Evolutionary conservation across 2,888 invertebrate genomes (phyloP).

Genomic region (Diloba caeruleocephala): DNA sequence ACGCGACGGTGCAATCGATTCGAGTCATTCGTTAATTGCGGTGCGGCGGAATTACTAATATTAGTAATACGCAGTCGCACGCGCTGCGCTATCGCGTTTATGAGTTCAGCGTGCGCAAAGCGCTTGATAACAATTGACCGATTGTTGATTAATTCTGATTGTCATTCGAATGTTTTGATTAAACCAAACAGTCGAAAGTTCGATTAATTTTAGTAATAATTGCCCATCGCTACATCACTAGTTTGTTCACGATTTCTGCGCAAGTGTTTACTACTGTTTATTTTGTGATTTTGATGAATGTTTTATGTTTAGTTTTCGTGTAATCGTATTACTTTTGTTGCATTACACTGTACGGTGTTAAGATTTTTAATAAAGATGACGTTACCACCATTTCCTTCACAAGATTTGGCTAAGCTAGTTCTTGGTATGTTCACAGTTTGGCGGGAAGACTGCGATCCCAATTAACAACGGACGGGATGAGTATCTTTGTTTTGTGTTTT

Average conservation of each 20-base stretch:
- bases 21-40: too few species aligned
- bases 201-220: too few species aligned
- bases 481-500: conserved; percentile 51
- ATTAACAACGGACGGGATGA: conserved; percentile 44
- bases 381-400: conserved; percentile 81
- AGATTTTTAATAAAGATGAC: conserved; percentile 62
- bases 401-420: conserved; percentile 84
- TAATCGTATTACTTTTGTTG: conserved; percentile 10
- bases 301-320: conserved; percentile 15
- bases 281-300: conserved; percentile 26
- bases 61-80: too few species aligned
- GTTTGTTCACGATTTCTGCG: conserved; percentile 28
- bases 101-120: too few species aligned
- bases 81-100: too few species aligned
- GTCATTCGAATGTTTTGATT: too few species aligned
- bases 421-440: conserved; percentile 78
- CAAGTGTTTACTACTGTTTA: conserved; percentile 36
- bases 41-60: too few species aligned
- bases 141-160: too few species aligned
- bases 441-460: conserved; percentile 73
- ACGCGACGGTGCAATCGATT: too few species aligned
- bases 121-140: too few species aligned
- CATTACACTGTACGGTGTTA: conserved; percentile 20
- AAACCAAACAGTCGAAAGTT: too few species aligned
- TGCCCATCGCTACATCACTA: too few species aligned